Percentiles rank a stretch among this genome's conserved stretches.
Evolutionary conservation across 2,797 vertebrate species (phyloP).

Genomic region (Cossypha caffra): DNA sequence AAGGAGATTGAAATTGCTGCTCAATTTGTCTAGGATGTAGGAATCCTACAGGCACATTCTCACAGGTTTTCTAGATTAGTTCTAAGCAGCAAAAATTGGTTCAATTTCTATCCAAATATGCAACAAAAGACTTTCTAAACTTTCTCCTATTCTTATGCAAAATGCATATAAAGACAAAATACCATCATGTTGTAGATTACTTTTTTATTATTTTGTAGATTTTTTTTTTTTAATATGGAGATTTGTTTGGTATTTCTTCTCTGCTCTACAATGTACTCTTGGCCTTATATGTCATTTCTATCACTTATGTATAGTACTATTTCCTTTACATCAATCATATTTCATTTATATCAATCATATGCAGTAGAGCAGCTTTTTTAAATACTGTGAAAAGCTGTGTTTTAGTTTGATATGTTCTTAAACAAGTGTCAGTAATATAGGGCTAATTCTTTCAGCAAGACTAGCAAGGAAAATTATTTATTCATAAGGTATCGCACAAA

Average conservation of each 20-base stretch:
- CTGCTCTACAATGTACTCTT: neutral
- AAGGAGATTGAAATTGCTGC: neutral
- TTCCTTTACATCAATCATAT: no score
- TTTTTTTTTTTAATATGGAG: neutral
- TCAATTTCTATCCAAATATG: neutral
- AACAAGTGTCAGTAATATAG: neutral
- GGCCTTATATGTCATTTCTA: neutral
- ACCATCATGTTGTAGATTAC: accelerated
- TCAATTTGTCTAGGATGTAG: neutral
- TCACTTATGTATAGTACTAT: neutral
- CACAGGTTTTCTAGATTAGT: neutral
- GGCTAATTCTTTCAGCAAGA: neutral
- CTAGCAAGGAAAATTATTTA: conserved; percentile 53
- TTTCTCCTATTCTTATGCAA: neutral
- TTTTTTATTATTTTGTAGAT: neutral
- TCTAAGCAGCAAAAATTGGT: neutral
- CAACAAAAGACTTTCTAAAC: neutral
- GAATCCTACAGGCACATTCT: neutral
- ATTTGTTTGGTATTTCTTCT: neutral
- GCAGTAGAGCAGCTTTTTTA: neutral
- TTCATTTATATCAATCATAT: neutral
- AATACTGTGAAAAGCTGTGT: neutral
- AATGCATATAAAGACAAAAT: neutral
- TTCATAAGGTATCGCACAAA: conserved; percentile 49
- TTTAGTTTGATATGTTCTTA: neutral